These are phyloP conservation scores for Sapayoa aenigma DNA, from an alignment of 2,113 vertebrate genomes.

Conservation along the genomic window DNA sequence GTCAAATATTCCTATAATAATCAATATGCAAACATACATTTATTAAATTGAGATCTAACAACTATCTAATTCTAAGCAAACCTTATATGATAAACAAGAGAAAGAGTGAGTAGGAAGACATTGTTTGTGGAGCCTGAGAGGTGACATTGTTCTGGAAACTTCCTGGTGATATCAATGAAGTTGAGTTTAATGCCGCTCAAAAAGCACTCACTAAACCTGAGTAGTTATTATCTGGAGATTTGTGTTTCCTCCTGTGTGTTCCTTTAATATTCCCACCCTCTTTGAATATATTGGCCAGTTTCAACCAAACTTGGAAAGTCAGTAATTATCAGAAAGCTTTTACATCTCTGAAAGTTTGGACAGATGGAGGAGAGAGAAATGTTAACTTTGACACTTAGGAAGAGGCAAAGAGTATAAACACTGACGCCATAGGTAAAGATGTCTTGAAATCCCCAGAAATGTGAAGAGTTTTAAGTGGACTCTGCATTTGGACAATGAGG, in stretches of 20 bases:
- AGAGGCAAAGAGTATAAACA: background rate
- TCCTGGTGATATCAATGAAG: background rate
- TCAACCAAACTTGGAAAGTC: background rate
- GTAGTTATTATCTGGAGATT: background rate
- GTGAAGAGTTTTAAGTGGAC: background rate
- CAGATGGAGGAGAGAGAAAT: background rate
- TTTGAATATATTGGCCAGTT: background rate
- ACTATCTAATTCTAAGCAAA: background rate
- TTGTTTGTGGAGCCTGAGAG: background rate
- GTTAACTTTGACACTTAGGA: background rate
- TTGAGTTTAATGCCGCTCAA: background rate
- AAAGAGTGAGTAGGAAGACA: background rate
- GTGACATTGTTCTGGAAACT: background rate
- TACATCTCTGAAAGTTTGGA: background rate
- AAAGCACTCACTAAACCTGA: background rate
- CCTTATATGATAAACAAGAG: background rate
- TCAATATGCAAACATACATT: background rate
- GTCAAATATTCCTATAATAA: background rate
- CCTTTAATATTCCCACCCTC: background rate
- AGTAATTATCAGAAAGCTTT: background rate
- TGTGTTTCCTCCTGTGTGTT: rapidly evolving
- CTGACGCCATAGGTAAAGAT: background rate
- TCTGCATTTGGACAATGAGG: background rate
- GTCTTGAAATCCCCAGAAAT: background rate
- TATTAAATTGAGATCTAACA: background rate